A percentile compares a stretch with the other conserved stretches of the same genome.
Evolutionary conservation across 1,140 invertebrate species (phyloP).

Genomic region (Tetramorium alpestre): DNA sequence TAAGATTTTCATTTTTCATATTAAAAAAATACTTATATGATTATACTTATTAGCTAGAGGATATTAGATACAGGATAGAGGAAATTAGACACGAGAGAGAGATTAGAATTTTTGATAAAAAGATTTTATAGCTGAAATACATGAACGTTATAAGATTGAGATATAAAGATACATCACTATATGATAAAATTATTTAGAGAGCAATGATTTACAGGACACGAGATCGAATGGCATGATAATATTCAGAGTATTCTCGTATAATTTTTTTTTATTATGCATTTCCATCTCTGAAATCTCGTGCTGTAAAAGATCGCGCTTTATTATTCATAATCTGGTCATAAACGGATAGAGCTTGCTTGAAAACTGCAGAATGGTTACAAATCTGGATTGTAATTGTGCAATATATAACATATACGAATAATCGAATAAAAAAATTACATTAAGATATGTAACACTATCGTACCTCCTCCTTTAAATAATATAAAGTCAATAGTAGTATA

Average conservation of each 20-base stretch:
- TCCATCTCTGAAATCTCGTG: not conserved
- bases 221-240: constrained; percentile 53
- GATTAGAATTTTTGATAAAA: constrained; percentile 79
- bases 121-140: constrained; percentile 85
- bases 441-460: constrained; percentile 52
- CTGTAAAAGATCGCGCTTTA: constrained; percentile 42
- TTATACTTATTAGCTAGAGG: not conserved
- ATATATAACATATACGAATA: constrained; percentile 29
- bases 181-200: constrained; percentile 80
- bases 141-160: constrained; percentile 83
- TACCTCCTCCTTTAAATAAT: constrained; percentile 54
- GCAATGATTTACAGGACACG: constrained; percentile 72
- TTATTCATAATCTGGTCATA: constrained; percentile 4
- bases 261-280: not conserved
- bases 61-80: no score
- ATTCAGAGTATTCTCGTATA: constrained; percentile 43
- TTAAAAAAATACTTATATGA: not conserved
- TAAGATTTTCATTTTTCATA: not conserved
- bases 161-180: constrained; percentile 84
- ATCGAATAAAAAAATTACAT: constrained; percentile 24
- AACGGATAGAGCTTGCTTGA: constrained; percentile 5
- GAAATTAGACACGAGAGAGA: not conserved
- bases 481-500: constrained; percentile 46
- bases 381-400: constrained; percentile 22
- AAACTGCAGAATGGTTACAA: constrained; percentile 39